These are phyloP conservation scores for Callospermophilus lateralis DNA, from an alignment of 2,113 vertebrate genomes.

Conservation along the genomic window DNA sequence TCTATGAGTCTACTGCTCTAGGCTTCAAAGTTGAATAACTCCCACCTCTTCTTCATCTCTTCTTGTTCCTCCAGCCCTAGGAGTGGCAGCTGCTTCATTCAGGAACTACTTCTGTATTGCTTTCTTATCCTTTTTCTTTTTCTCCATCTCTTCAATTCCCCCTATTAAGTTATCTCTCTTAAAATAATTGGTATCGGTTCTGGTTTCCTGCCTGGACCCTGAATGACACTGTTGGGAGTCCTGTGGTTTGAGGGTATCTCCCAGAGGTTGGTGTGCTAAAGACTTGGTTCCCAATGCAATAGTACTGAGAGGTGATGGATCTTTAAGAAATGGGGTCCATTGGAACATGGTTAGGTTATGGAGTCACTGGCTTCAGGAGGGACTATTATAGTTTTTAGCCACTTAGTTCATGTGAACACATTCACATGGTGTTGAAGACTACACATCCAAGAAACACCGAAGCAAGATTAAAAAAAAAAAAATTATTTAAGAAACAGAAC, in stretches of 20 bases:
- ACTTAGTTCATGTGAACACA: not conserved
- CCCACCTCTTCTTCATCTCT: not conserved
- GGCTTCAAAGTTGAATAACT: not conserved
- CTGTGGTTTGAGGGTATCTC: not conserved
- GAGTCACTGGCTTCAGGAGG: not conserved
- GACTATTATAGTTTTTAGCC: not conserved
- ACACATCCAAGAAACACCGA: no score
- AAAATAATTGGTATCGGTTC: not conserved
- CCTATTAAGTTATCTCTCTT: not conserved
- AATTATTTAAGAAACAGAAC: no score
- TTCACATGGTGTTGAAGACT: no score
- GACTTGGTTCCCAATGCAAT: no score
- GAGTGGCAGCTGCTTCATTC: not conserved
- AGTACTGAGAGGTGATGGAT: not conserved
- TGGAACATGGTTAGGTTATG: not conserved
- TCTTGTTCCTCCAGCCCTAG: not conserved
- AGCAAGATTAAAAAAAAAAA: no score
- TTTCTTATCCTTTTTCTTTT: not conserved
- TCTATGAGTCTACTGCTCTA: not conserved
- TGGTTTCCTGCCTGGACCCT: not conserved
- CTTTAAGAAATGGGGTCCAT: not conserved
- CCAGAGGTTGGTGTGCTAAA: not conserved
- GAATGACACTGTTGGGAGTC: not conserved
- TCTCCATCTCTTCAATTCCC: not conserved
- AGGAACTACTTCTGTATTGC: not conserved